phyloP scores from a whole-genome alignment of 1,140 invertebrate genomes.

The Papilio machaon region DNA sequence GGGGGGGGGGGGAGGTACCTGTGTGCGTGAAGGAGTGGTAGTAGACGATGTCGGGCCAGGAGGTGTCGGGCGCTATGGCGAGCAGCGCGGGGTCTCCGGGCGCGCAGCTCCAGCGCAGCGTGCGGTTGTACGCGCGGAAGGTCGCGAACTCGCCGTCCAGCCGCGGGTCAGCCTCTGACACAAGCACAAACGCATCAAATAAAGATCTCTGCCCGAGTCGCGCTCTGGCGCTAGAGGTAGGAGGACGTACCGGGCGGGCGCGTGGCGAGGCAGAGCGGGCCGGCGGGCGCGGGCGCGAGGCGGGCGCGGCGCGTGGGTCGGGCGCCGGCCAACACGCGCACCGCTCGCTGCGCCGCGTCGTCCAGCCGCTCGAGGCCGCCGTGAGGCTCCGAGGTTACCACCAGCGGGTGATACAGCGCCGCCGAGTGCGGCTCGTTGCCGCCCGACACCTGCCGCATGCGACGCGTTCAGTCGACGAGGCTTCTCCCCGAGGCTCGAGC shows the following conservation, averaged over 20 bases:
- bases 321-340: slow-evolving; percentile 92
- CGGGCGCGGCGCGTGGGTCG: slow-evolving; percentile 91
- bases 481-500: too few species aligned
- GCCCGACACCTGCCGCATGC: slow-evolving; percentile 84
- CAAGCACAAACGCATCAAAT: too few species aligned
- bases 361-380: slow-evolving; percentile 90
- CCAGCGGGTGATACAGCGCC: slow-evolving; percentile 94
- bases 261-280: slow-evolving; percentile 89
- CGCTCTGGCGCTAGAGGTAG: slow-evolving; percentile 83
- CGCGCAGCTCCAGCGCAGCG: slow-evolving; percentile 87
- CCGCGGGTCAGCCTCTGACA: slow-evolving; percentile 84
- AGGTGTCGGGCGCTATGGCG: slow-evolving; percentile 92
- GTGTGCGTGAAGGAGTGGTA: slow-evolving; percentile 95
- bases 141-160: slow-evolving; percentile 89
- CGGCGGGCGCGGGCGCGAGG: slow-evolving; percentile 88
- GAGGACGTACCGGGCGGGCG: slow-evolving; percentile 86
- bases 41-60: slow-evolving; percentile 96
- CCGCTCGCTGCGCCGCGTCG: slow-evolving; percentile 87
- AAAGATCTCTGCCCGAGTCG: too few species aligned
- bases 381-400: slow-evolving; percentile 93
- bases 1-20: slow-evolving; percentile 43
- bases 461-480: too few species aligned
- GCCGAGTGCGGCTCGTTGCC: slow-evolving; percentile 95
- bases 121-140: slow-evolving; percentile 93
- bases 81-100: slow-evolving; percentile 87